A percentile compares a stretch with the other conserved stretches of the same genome.
phyloP scores from a whole-genome alignment of 2,797 vertebrate genomes.

The Platalea minor region DNA sequence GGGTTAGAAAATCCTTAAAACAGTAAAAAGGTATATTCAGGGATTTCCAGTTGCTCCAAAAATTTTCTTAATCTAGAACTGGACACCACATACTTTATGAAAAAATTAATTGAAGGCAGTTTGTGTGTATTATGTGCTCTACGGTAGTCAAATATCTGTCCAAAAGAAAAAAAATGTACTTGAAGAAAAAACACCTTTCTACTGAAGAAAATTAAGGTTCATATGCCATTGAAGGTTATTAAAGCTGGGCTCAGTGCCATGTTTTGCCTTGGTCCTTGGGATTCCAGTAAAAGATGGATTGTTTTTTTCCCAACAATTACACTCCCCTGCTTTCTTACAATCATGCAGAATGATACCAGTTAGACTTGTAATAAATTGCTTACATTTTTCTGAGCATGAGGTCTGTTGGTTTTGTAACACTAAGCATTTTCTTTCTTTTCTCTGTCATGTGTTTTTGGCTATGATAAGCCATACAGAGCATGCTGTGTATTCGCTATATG shows the following conservation, averaged over 20 bases:
- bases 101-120: background rate
- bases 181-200: slow-evolving; percentile 10
- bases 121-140: background rate
- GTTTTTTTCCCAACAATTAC: background rate
- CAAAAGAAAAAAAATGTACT: background rate
- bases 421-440: slow-evolving; percentile 28
- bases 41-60: background rate
- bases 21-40: background rate
- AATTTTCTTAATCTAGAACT: background rate
- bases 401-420: slow-evolving; percentile 35
- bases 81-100: background rate
- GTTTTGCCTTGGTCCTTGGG: slow-evolving; percentile 4
- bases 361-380: slow-evolving; percentile 38
- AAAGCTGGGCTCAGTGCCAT: slow-evolving; percentile 23
- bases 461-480: background rate
- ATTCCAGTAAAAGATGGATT: slow-evolving; percentile 21
- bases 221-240: slow-evolving; percentile 29
- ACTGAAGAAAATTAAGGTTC: background rate
- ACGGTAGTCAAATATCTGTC: slow-evolving; percentile 17
- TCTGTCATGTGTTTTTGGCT: slow-evolving; percentile 7
- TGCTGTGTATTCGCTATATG: background rate
- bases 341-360: background rate
- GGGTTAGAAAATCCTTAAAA: background rate
- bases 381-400: slow-evolving; percentile 6
- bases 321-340: background rate